Conservation (phyloP, 2,113 vertebrate species). For the Pluvianellus socialis region DNA sequence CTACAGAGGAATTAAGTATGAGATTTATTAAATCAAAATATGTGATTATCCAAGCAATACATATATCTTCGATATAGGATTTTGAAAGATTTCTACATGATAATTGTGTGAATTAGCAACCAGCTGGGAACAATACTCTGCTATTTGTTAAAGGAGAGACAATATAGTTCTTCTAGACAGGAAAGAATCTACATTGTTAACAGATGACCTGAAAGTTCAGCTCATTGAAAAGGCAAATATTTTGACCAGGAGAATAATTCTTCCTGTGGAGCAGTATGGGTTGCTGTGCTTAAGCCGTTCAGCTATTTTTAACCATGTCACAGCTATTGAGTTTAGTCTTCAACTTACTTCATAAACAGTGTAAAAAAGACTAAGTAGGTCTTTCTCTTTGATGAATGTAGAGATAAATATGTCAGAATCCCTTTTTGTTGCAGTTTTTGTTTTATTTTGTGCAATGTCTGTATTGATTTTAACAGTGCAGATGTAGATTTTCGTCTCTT, state of each 20-base stretch:
- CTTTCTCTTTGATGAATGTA: not conserved
- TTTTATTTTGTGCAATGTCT: slow-evolving; percentile 8
- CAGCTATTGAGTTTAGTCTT: slow-evolving; percentile 5
- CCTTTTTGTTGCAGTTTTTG: not conserved
- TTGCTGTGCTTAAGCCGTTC: not conserved
- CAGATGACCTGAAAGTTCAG: slow-evolving; percentile 38
- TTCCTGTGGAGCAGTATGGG: slow-evolving; percentile 27
- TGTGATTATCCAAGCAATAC: not conserved
- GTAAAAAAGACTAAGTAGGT: slow-evolving; percentile 5
- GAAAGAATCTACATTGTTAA: slow-evolving; percentile 55
- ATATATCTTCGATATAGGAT: not conserved
- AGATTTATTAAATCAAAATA: not conserved
- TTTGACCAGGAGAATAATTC: slow-evolving; percentile 54
- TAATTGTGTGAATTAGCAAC: slow-evolving; percentile 17
- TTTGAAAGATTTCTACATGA: slow-evolving; percentile 8
- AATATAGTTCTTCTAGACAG: slow-evolving; percentile 35
- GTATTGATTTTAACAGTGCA: not conserved
- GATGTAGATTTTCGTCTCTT: not conserved
- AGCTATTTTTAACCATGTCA: slow-evolving; percentile 17
- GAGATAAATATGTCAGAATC: slow-evolving; percentile 10
- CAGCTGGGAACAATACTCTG: not conserved
- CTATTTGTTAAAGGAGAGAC: slow-evolving; percentile 46
- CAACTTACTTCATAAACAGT: slow-evolving; percentile 15
- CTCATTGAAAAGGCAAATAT: slow-evolving; percentile 58
- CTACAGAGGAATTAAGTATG: not conserved